Evolutionary conservation across 2,888 invertebrate species (phyloP).

Genomic region (Antheraea assamensis): DNA sequence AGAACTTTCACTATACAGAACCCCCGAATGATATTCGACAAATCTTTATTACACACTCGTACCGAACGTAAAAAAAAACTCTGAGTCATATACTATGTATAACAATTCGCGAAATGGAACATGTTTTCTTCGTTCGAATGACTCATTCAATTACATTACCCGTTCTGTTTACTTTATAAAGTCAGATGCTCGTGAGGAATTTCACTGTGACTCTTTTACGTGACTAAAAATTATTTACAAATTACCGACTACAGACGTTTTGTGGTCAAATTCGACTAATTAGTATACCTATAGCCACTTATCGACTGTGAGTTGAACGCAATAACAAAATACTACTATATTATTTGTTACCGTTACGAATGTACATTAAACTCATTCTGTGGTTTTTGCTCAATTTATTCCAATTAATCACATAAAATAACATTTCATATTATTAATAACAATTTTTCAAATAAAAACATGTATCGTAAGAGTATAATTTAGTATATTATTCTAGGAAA

Average conservation of each 20-base stretch:
- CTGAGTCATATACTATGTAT: constrained; percentile 29
- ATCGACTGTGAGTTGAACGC: not conserved
- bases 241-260: constrained; percentile 10
- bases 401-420: not conserved
- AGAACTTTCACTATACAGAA: constrained; percentile 11
- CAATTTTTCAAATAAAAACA: too few species aligned
- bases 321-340: not conserved
- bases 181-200: constrained; percentile 25
- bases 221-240: constrained; percentile 24
- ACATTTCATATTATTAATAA: too few species aligned
- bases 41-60: constrained; percentile 16
- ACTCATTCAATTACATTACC: constrained; percentile 33
- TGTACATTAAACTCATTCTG: not conserved
- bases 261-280: constrained; percentile 17
- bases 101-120: constrained; percentile 47
- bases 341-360: not conserved
- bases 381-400: not conserved
- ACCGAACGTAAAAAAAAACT: constrained; percentile 17
- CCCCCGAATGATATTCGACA: constrained; percentile 3
- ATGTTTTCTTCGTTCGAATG: constrained; percentile 52
- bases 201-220: constrained; percentile 24
- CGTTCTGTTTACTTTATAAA: constrained; percentile 32
- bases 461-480: too few species aligned
- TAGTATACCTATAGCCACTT: not conserved
- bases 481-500: too few species aligned